Base-by-base conservation (phyloP, 2,888 invertebrate genomes). In the Metalampra italica region DNA sequence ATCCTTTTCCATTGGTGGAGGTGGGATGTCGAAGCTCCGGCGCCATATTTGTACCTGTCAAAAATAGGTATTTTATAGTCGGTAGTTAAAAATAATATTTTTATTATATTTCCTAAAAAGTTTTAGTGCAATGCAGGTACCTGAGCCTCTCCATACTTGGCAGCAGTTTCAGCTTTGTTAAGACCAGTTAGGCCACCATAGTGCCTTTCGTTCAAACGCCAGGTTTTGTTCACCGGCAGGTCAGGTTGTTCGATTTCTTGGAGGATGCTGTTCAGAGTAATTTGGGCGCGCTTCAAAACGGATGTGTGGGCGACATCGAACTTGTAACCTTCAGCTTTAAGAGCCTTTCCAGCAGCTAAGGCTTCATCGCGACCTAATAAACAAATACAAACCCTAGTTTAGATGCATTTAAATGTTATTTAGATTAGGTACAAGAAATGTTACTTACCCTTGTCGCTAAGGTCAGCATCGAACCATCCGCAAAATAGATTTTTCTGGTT, bases 141-240 rank as follows among this genome's bases (percentile, higher is more conserved):
- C 90, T 95, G 94, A 44, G 93, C 93, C 71, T 96, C 96, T 9
- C 97, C 96, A 80, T 94, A 96, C 72, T 95, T 94, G 46, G 93
- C 93, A 45, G 96, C 96, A 14, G 96, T 95, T 79, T 96, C 95
- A 0, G 94, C 92, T 76, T 97, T 97, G 70, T 96, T 95, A 52
- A 95, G 90, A 1, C 96, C 96, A 9, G 96, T 97, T 7, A 97
- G 91, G 38, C 94, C 94, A 45, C 97, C 97, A 66, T 96, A 97
- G 70, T 97, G 97, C 51, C 97, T 92, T 77, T 97, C 96, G 66
- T 96, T 96, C 29, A 97, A 83, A 11, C 96, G 91, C 97, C 97
- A 97, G 9, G 95, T 94, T 68, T 93, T 93, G 5, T 90, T 74
- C 7, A 94, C 82, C 0, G 94, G 93, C 55, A 96, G 78, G 57